Evolutionary conservation across 2,113 vertebrate genomes (phyloP), one percentile per base, ranked within the genome.

Genomic region (Rhinichthys klamathensis): DNA sequence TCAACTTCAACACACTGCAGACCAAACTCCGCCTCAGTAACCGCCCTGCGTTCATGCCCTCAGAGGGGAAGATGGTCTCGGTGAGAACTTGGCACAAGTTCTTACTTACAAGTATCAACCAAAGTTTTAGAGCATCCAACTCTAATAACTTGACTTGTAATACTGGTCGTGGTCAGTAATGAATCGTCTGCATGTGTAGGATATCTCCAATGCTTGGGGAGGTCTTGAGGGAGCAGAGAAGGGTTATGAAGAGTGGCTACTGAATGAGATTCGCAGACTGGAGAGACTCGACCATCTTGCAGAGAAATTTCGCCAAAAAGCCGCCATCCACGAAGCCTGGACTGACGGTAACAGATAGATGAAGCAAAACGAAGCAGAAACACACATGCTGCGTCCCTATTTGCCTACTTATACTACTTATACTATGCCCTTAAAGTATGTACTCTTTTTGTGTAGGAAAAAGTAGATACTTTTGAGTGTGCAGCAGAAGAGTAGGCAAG

Each of bases 1-100:
- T 99, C 95, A 99, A 97, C 90, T 99, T 99, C 94, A 99, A 99
- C 94, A 99, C 98, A 0, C 93, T 99, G 92, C 98, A 99, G 94
- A 99, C 98, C 91, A 99, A 99, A 88, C 96, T 99, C 88, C 92
- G 98, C 41, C 98, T 99, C 88, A 99, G 97, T 95, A 99, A 99
- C 90, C 90, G 98, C 86, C 98, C 98, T 0, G 98, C 98, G 87
- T 99, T 99, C 95, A 99, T 99, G 98, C 98, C 98, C 78, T 99
- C 98, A 0, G 98, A 99, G 93, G 98, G 98, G 56, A 97, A 96
- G 91, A 99, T 99, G 98, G 97, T 99, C 83, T 98, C 97, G 94
- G 97, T 99, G 90, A 81, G 73, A 23, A 38, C 7, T 3, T 30
- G 21, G 49, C 21, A 21, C 18, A 41, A 41, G 38, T 41, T 8